Base-by-base conservation (phyloP, 2,797 vertebrate species). In the Sebastes hopkinsi region DNA sequence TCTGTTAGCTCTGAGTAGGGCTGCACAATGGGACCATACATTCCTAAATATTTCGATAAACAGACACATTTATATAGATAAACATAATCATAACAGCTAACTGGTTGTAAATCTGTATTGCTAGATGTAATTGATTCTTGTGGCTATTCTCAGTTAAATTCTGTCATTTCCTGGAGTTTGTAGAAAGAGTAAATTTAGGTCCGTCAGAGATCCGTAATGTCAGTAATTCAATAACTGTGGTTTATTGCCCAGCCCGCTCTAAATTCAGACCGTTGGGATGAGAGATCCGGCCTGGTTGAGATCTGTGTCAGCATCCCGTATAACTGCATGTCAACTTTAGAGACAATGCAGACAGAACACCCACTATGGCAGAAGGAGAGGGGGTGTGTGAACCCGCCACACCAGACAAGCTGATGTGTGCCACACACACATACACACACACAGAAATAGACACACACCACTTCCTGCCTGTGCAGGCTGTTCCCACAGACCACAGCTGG, bases 401-500 rank as follows among this genome's bases (percentile, higher is more conserved):
- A 20, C 46, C 36, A 64, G n/a, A 72, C 69, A 72, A 23, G 72
- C 62, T 72, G 36, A 73, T 77, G 72, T 72, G 50, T 36, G 16
- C 25, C 65, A 69, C 52, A 52, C 55, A 69, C 20, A 72, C 12
- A 69, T 20, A 72, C 12, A 66, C 22, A 78, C 52, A 52, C 6
- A 22, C 66, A 81, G 8, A 78, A 46, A 82, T 12, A 72, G 27
- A 75, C 55, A 76, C 73, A 68, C 56, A 78, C 73, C 76, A 80
- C 81, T 87, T 87, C 88, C 90, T 90, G 85, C 34, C 80, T 61
- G 68, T 46, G 77, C 18, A 66, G 69, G 34, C 59, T 18, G 74
- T 87, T 92, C 86, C 80, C 82, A 87, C 83, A 88, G 76, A 88
- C 87, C 88, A 74, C 77, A 88, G 73, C 87, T 74, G 85, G 82